Base-by-base conservation (phyloP, 2,888 invertebrate species). In the Brenthis hecate region DNA sequence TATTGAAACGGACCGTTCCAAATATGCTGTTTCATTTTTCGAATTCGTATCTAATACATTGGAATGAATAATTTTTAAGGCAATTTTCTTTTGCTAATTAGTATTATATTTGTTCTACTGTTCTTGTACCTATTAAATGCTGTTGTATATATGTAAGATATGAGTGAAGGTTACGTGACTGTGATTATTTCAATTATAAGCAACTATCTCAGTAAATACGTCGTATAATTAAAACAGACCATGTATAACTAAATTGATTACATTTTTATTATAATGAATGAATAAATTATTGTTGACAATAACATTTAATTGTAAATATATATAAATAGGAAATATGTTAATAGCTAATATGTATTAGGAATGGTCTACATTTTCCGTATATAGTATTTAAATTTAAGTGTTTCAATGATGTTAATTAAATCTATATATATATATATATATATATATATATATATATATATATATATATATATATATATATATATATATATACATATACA, bases 261-360 rank as follows among this genome's bases (percentile, higher is more conserved):
- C 32, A 32, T 19, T 60, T 50, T 60, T 50, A 60, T 60, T 28
- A 23, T 48, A 14, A 58, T 48, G 8, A 58, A 48, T 60, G 32
- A 50, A 60, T 32, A 60, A 28, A 60, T 60, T 60, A 28, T n/a
- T 50, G n/a, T 50, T 50, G 50, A 50, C 32, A 28, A 6, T 58
- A 28, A 28, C 23, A 48, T 19, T 8, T 6, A n/a, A 43, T 43
- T 11, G 8, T 11, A 23, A 50, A 60, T 14, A 48, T 23, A 23
- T 48, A 60, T 50, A 48, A 58, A 58, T 48, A 48, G 13, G 23
- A 48, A 48, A 50, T 60, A 60, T n/a, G 58, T n/a, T 48, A 60
- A 48, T 48, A 48, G 48, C n/a, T 58, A 48, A 48, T 58, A n/a
- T n/a, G n/a, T n/a, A 58, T 58, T 11, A 13, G 5, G 28, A 60